Evolutionary conservation across 2,888 invertebrate genomes (phyloP).

Genomic region (Amorpha juglandis): DNA sequence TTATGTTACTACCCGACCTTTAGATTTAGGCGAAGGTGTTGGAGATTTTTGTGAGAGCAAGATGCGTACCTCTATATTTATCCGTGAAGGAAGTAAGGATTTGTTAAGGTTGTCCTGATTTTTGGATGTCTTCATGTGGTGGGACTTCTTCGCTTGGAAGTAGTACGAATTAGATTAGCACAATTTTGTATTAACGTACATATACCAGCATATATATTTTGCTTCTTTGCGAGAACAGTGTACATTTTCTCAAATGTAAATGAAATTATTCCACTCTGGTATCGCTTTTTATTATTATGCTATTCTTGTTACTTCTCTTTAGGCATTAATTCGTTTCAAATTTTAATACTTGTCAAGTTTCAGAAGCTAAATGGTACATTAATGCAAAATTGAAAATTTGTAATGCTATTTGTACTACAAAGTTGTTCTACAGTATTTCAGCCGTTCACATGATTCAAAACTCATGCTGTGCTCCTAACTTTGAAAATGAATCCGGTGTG

Average conservation of each 20-base stretch:
- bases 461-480: slow-evolving; percentile 12
- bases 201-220: too few relatives aligned
- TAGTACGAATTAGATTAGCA: too few relatives aligned
- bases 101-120: background rate
- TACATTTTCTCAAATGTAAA: too few relatives aligned
- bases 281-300: too few relatives aligned
- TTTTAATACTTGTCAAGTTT: background rate
- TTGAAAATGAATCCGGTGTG: slow-evolving; percentile 2
- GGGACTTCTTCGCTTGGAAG: background rate
- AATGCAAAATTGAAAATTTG: background rate
- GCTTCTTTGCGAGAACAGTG: too few relatives aligned
- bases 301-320: too few relatives aligned
- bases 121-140: background rate
- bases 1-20: slow-evolving; percentile 15
- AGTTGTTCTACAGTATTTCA: background rate
- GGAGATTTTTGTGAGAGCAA: slow-evolving; percentile 2
- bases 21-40: slow-evolving; percentile 14
- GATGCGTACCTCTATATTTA: slow-evolving; percentile 1
- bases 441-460: background rate
- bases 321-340: background rate
- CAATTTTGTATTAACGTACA: too few relatives aligned
- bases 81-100: background rate
- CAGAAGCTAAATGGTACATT: background rate
- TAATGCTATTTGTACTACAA: slow-evolving; percentile 5
- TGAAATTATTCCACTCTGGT: too few relatives aligned